Evolutionary conservation across 2,797 vertebrate species (phyloP).

Genomic region (Novumbra hubbsi): DNA sequence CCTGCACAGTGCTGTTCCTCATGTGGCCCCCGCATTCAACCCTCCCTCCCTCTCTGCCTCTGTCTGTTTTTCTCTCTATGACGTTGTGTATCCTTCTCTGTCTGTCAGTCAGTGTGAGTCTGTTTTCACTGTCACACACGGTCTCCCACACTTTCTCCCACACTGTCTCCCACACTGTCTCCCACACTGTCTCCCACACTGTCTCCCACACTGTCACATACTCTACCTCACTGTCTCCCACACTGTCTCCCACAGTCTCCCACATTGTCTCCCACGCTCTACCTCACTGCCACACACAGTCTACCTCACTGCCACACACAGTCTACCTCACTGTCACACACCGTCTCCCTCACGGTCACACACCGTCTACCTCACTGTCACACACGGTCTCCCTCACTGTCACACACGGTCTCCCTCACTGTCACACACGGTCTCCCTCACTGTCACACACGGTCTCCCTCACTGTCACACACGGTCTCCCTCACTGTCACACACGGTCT

Average conservation of each 20-base stretch:
- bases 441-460: constrained; percentile 11
- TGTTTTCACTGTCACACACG: background rate
- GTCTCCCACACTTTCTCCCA: constrained; percentile 9
- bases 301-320: constrained; percentile 13
- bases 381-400: constrained; percentile 16
- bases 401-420: constrained; percentile 15
- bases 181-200: constrained; percentile 15
- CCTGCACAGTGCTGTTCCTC: constrained; percentile 33
- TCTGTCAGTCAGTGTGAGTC: constrained; percentile 11
- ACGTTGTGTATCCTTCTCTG: background rate
- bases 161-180: constrained; percentile 11
- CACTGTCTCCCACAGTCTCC: constrained; percentile 10
- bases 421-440: constrained; percentile 9
- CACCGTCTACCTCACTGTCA: too few relatives aligned
- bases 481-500: constrained; percentile 16
- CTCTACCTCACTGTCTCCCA: constrained; percentile 5
- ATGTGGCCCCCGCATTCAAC: constrained; percentile 63
- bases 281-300: too few relatives aligned
- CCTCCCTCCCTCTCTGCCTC: constrained; percentile 12
- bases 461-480: constrained; percentile 12
- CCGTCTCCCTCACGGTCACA: constrained; percentile 12
- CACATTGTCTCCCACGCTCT: constrained; percentile 18
- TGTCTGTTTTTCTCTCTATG: background rate
- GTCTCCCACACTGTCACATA: too few relatives aligned
- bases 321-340: constrained; percentile 13